Evolutionary conservation across 2,888 invertebrate species (phyloP), one percentile per base, ranked within the genome.

Genomic region (Napeogenes sylphis): DNA sequence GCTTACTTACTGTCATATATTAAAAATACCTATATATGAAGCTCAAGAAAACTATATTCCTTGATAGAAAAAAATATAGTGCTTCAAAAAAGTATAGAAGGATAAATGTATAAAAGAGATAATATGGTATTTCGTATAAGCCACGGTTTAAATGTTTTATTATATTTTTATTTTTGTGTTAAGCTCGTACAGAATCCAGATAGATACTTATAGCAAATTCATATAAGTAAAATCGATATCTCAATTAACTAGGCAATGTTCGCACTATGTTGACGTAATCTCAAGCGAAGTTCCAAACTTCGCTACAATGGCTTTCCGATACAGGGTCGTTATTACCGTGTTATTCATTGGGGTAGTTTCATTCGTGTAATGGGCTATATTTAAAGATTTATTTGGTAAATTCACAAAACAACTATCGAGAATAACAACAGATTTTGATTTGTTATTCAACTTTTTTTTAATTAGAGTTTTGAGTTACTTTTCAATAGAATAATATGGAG

Each of bases 281-380:
- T 64, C 45, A 46, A 53, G 42, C 57, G 45, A 57, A 63, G 53
- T 66, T 59, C 57, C 51, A 55, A 58, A 65, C 61, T 59, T 61
- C 56, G 55, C 56, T 62, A 59, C 60, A 68, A 68, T 67, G 67
- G 67, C 30, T 67, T 68, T 67, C 67, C 67, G 63, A 68, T 67
- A 65, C 61, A 62, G 58, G 38, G 47, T 57, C 63, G 62, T 64
- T 61, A 66, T 68, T 63, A 63, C 59, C 57, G 51, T 57, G 59
- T 63, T 61, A 64, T 68, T 66, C 65, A 61, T 65, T 61, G 67
- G 38, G 42, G 57, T 60, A 60, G 59, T 60, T 63, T 60, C 47
- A 61, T 55, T 66, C 60, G 58, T 61, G 56, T 66, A 58, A 63
- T 63, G 60, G 60, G 46, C 55, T 47, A 63, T 63, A 60, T 63